These are phyloP conservation scores for Hirtodrosophila alboralis DNA, from an alignment of 2,888 invertebrate genomes.

Conservation along the genomic window DNA sequence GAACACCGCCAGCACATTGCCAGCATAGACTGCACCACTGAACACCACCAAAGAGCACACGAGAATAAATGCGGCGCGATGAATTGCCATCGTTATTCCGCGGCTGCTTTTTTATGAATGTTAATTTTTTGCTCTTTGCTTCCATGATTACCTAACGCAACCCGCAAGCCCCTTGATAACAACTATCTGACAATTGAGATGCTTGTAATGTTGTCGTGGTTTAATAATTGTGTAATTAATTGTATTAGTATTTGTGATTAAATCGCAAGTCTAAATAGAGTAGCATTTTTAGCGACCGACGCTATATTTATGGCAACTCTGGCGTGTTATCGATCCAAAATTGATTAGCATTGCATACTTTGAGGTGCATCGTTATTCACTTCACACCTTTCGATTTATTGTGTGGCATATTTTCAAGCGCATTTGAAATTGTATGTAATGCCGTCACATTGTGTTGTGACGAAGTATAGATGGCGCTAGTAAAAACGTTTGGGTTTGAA, in stretches of 20 bases:
- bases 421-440: background rate
- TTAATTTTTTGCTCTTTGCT: background rate
- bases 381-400: background rate
- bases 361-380: background rate
- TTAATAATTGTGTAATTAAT: constrained; percentile 1
- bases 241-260: background rate
- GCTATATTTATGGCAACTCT: constrained; percentile 13
- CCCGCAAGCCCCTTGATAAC: constrained; percentile 50
- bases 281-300: constrained; percentile 7
- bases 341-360: constrained; percentile 13
- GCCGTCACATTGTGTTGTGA: fast-evolving
- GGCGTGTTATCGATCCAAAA: constrained; percentile 22
- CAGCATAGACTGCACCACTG: constrained; percentile 30
- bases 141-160: constrained; percentile 47
- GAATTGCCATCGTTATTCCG: constrained; percentile 38
- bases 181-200: background rate
- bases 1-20: constrained; percentile 87
- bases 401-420: constrained; percentile 16
- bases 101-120: constrained; percentile 40
- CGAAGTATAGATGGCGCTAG: constrained; percentile 45
- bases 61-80: constrained; percentile 18
- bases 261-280: constrained; percentile 3
- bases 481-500: background rate
- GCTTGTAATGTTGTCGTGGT: constrained; percentile 1
- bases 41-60: constrained; percentile 15